Base-by-base conservation (phyloP, 2,113 vertebrate genomes). In the Zapus hudsonius region DNA sequence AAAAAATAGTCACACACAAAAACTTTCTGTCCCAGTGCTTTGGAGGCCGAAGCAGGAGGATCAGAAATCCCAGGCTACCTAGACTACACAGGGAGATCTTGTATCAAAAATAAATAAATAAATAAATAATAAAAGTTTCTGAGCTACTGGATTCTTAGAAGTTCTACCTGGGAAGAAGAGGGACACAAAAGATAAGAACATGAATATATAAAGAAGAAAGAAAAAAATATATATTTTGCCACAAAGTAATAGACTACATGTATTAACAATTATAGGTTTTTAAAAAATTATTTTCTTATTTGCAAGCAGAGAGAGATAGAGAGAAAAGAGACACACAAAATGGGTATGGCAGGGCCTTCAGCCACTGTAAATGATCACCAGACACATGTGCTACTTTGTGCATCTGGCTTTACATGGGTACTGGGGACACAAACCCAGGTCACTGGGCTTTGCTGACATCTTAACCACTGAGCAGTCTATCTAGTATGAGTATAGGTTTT, bases 71-170 rank as follows among this genome's bases (percentile, higher is more conserved):
- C 19, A 85, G 36, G 47, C 12, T 36, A 57, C 17, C n/a, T 70
- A 25, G 2, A 23, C 2, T 69, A 55, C 15, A 70, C 16, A 52
- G 81, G 15, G 8, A 55, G 9, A 52, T 7, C 38, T 10, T 69
- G 63, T 52, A 9, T 72, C 25, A 84, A 57, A 16, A 12, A 4
- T 27, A 87, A 36, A 61, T 2, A 25, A 23, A 31, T 31, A 57
- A 63, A 84, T 70, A 88, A 89, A 89, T 52, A 42, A 70, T 90
- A 88, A 57, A 23, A 66, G 20, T 55, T 57, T 78, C 31, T 69
- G 19, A 47, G 47, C 47, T 47, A 47, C 12, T 47, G 47, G 47
- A 23, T 25, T 90, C 89, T 33, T 38, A 29, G 20, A 42, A 63
- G 22, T 91, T 63, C 67, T 11, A 7, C 40, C 13, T 72, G 61